Conservation (phyloP, 64 coral and sea anemone species). For the Pocillopora verrucosa region DNA sequence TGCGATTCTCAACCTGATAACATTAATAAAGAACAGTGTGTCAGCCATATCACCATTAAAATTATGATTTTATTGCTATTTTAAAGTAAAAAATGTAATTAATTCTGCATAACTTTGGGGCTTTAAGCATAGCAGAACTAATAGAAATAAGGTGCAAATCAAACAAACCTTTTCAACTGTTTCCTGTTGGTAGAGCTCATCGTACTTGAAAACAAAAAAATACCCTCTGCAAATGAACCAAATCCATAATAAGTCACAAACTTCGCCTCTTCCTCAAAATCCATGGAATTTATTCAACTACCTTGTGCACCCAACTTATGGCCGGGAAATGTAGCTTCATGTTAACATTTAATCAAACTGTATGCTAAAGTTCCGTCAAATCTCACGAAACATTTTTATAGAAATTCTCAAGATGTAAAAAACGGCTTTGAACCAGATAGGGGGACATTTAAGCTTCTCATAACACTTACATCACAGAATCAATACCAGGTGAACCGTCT, state of each 20-base stretch:
- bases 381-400: too few species aligned
- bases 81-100: neutral
- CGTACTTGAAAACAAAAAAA: constrained; percentile 55
- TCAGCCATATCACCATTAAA: neutral
- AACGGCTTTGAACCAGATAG: too few species aligned
- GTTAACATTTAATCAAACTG: too few species aligned
- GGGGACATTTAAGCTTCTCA: too few species aligned
- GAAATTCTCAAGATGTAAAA: too few species aligned
- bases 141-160: neutral
- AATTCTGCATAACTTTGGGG: neutral
- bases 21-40: neutral
- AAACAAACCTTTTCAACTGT: neutral
- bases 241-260: neutral
- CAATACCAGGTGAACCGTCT: too few species aligned
- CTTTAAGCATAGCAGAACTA: neutral
- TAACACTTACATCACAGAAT: too few species aligned
- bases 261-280: too few species aligned
- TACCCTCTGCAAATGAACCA: constrained; percentile 61
- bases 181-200: neutral
- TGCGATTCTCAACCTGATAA: constrained; percentile 60
- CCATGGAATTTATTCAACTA: too few species aligned
- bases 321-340: too few species aligned
- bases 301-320: too few species aligned
- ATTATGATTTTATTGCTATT: neutral
- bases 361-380: too few species aligned